Base-by-base conservation (phyloP, 2,888 invertebrate species). In the Hirtodrosophila alboralis region DNA sequence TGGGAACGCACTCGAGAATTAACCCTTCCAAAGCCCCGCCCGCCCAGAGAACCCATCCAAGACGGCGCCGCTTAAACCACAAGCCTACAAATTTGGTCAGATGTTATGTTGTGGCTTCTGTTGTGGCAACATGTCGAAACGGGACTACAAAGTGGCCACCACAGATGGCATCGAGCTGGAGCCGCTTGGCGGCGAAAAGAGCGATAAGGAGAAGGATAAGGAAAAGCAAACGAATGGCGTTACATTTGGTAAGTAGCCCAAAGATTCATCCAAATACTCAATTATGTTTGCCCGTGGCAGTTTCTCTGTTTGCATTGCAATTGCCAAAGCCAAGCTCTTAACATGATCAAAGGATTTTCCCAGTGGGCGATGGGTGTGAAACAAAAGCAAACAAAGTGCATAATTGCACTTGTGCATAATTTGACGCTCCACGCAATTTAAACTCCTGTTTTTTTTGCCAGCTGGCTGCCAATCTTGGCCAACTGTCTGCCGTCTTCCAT, bases 21-120 rank as follows among this genome's bases (percentile, higher is more conserved):
- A 40, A 18, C 30, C 47, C 21, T 33, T 28, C 41, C 44, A 30
- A 13, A 12, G 14, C 10, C 18, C 51, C 54, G 37, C 38, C 43
- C 44, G 38, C 31, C 16, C 14, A 26, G 40, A 34, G 23, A 36
- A 58, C 18, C 5, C 49, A 61, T 66, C 56, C 81, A 84, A 74
- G 58, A 84, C 84, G 86, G 77, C 84, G 70, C 75, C 84, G 40
- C 78, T 78, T 53, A 78, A 78, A 52, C 78, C 81, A 31, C 66
- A 84, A 60, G 76, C 86, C 58, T 75, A 71, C 59, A 86, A 86
- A 79, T 81, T 87, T 80, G 83, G 81, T 68, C 88, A 88, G 88
- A 90, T 90, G 90, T 89, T 89, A 88, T 90, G 90, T 88, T 90
- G 90, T 80, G 89, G 90, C 67, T 87, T 87, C 74, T 84, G 89